These are phyloP conservation scores for Darevskia nairensis DNA, from an alignment of 2,797 vertebrate species.

Conservation along the genomic window DNA sequence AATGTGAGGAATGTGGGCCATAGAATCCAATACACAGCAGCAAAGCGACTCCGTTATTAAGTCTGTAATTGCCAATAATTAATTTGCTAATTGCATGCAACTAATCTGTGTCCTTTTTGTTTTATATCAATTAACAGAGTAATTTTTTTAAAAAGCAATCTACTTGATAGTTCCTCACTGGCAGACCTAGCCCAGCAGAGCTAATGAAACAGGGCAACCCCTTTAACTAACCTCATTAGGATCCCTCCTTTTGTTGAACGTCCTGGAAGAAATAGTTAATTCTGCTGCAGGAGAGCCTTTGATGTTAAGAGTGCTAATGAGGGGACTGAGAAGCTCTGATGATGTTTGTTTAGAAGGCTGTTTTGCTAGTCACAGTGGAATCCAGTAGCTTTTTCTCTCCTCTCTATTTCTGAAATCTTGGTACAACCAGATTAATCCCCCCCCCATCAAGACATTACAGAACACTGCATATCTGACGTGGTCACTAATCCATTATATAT, in stretches of 20 bases:
- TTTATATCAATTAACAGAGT: slow-evolving; percentile 95
- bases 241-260: slow-evolving; percentile 69
- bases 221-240: slow-evolving; percentile 74
- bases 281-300: slow-evolving; percentile 65
- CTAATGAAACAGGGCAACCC: slow-evolving; percentile 73
- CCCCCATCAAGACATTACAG: rapidly evolving
- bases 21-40: slow-evolving; percentile 67
- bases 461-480: background rate
- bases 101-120: slow-evolving; percentile 91
- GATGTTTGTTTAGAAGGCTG: slow-evolving; percentile 58
- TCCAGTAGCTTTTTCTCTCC: background rate
- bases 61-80: slow-evolving; percentile 90
- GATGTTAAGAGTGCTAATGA: slow-evolving; percentile 64
- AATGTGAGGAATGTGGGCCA: slow-evolving; percentile 65
- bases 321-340: slow-evolving; percentile 21
- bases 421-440: background rate
- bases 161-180: slow-evolving; percentile 80
- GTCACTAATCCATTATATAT: background rate
- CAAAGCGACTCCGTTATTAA: slow-evolving; percentile 86
- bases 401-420: slow-evolving; percentile 33
- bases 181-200: slow-evolving; percentile 78
- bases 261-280: slow-evolving; percentile 74
- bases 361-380: background rate
- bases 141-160: slow-evolving; percentile 83
- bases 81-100: slow-evolving; percentile 93